phyloP scores from a whole-genome alignment of 2,113 vertebrate genomes.

The Ailurus styani region DNA sequence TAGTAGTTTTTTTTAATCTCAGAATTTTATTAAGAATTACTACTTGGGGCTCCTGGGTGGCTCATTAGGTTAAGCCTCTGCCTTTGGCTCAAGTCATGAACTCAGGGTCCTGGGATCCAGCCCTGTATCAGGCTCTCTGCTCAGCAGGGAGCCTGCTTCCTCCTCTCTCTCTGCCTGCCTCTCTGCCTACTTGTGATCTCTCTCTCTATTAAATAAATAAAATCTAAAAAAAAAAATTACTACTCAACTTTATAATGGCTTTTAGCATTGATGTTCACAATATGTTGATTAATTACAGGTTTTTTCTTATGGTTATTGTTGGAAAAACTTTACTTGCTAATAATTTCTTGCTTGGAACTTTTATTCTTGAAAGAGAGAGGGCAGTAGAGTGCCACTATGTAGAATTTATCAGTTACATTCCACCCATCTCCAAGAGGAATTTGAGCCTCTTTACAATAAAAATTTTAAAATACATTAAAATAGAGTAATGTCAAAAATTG shows the following conservation, averaged over 20 bases:
- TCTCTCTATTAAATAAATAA: too few relatives aligned
- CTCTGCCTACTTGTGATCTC: too few relatives aligned
- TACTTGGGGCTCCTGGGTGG: too few relatives aligned
- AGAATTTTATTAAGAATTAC: neutral
- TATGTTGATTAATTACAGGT: neutral
- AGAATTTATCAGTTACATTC: neutral
- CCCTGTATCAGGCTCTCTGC: too few relatives aligned
- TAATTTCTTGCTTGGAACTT: neutral
- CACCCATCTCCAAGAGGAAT: neutral
- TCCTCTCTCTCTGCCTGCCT: too few relatives aligned
- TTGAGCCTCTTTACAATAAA: neutral
- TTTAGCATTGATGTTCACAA: neutral
- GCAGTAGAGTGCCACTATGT: neutral
- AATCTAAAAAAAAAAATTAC: too few relatives aligned
- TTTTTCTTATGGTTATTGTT: neutral
- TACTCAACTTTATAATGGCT: neutral
- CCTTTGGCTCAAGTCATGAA: too few relatives aligned
- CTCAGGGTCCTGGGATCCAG: too few relatives aligned
- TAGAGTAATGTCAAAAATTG: neutral
- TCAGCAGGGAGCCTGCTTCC: too few relatives aligned
- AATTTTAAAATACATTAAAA: neutral
- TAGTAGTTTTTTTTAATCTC: neutral
- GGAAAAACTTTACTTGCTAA: neutral
- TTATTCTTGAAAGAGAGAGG: constrained; percentile 39
- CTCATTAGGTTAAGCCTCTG: too few relatives aligned